These are phyloP conservation scores for Drosophila subobscura DNA, from an alignment of 1,140 invertebrate species.

Conservation along the genomic window DNA sequence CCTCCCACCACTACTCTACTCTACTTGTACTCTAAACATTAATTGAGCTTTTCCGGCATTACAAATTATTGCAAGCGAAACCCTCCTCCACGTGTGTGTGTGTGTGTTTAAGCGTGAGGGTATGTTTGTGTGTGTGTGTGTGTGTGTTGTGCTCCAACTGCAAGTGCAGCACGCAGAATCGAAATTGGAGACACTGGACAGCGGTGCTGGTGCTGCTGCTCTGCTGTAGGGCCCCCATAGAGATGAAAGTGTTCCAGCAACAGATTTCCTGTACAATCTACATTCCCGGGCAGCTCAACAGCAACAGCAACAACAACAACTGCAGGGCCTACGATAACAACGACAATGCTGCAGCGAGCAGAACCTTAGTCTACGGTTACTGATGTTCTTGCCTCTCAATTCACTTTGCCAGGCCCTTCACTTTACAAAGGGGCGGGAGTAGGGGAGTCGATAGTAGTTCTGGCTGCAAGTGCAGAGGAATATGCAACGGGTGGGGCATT, in stretches of 20 bases:
- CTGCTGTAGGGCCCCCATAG: constrained; percentile 23
- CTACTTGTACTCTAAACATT: constrained; percentile 52
- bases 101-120: constrained; percentile 3
- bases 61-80: constrained; percentile 20
- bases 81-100: constrained; percentile 24
- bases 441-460: constrained; percentile 1
- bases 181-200: constrained; percentile 46
- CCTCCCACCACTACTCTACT: constrained; percentile 4
- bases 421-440: not conserved
- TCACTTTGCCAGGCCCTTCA: constrained; percentile 1
- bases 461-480: constrained; percentile 37
- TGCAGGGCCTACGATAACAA: constrained; percentile 43
- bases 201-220: no score
- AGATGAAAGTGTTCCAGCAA: constrained; percentile 52
- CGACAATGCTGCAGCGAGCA: constrained; percentile 37
- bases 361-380: constrained; percentile 25
- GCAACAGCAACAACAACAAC: constrained; percentile 23
- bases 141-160: constrained; percentile 15
- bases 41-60: constrained; percentile 77
- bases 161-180: constrained; percentile 78
- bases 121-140: constrained; percentile 16
- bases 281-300: constrained; percentile 62
- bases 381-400: constrained; percentile 29
- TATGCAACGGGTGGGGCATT: constrained; percentile 21
- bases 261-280: constrained; percentile 77